A percentile compares a stretch with the other conserved stretches of the same genome.
These are phyloP conservation scores for Limnodromus scolopaceus DNA, from an alignment of 2,797 vertebrate species.

Conservation along the genomic window DNA sequence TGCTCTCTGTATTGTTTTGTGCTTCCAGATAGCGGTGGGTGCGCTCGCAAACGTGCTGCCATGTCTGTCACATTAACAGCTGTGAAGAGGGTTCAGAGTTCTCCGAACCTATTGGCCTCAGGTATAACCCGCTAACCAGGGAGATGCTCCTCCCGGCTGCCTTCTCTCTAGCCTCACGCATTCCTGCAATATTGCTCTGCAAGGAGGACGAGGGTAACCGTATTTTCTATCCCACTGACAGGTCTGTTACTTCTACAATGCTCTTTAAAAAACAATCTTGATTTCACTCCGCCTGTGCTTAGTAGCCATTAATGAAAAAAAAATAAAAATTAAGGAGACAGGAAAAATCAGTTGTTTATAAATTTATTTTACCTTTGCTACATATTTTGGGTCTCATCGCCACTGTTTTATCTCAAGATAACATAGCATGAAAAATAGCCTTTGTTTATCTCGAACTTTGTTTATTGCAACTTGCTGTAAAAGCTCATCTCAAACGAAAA, in stretches of 20 bases:
- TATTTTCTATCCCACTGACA: background rate
- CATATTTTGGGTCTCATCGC: background rate
- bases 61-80: constrained; percentile 94
- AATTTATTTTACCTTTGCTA: background rate
- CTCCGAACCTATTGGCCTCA: constrained; percentile 94
- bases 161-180: background rate
- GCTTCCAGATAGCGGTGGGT: constrained; percentile 97
- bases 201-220: background rate
- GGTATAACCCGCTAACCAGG: constrained; percentile 79
- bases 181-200: background rate
- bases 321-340: background rate
- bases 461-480: background rate
- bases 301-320: background rate
- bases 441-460: background rate
- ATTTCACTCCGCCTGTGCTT: background rate
- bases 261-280: constrained; percentile 12
- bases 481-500: background rate
- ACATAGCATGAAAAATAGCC: background rate
- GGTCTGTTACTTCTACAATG: background rate
- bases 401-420: background rate
- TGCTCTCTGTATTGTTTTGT: constrained; percentile 83
- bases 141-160: background rate
- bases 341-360: background rate
- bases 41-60: constrained; percentile 88
- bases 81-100: constrained; percentile 98